These are phyloP conservation scores for Cololabis saira DNA, from an alignment of 2,113 vertebrate genomes.

Conservation along the genomic window DNA sequence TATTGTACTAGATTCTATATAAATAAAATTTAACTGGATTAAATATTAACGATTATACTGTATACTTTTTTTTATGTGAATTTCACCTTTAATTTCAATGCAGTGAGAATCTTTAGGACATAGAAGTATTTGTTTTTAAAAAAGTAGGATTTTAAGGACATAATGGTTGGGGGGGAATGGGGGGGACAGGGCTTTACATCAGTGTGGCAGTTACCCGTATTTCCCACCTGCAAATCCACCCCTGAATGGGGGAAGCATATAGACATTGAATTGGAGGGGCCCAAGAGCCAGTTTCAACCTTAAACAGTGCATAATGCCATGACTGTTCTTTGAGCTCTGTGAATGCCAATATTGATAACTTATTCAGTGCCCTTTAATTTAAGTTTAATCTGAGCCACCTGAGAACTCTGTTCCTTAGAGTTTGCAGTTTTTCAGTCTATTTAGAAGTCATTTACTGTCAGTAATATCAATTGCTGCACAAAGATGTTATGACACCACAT, in stretches of 20 bases:
- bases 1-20: too few relatives aligned
- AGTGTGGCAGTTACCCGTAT: too few relatives aligned
- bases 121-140: too few relatives aligned
- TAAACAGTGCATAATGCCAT: not conserved
- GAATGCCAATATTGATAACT: not conserved
- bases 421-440: not conserved
- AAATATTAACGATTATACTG: too few relatives aligned
- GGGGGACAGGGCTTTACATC: too few relatives aligned
- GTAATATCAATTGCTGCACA: not conserved
- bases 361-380: constrained; percentile 1
- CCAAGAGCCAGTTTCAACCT: not conserved
- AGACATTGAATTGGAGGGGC: not conserved
- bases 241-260: not conserved
- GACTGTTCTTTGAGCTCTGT: not conserved
- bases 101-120: too few relatives aligned
- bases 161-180: too few relatives aligned
- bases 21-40: too few relatives aligned
- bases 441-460: not conserved
- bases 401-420: not conserved
- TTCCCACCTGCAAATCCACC: too few relatives aligned
- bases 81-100: too few relatives aligned
- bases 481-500: constrained; percentile 5
- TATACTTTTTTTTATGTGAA: too few relatives aligned
- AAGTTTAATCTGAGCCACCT: not conserved
- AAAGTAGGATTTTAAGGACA: too few relatives aligned